Evolutionary conservation across 1,140 invertebrate species (phyloP).

Genomic region (Conus betulinus): DNA sequence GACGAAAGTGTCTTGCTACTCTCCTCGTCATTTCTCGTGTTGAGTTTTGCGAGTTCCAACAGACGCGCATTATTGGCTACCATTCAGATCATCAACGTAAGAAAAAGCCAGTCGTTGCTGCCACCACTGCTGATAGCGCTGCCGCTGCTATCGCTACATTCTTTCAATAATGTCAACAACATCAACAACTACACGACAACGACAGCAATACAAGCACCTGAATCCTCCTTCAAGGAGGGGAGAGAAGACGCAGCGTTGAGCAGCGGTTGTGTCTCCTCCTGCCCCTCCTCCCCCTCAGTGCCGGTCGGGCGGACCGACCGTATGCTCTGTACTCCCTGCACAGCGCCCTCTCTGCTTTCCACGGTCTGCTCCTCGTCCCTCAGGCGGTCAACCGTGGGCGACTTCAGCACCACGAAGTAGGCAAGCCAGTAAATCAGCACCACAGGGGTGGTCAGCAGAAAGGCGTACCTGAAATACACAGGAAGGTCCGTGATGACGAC

Average conservation of each 20-base stretch:
- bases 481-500: background rate
- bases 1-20: no score
- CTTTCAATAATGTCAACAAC: no score
- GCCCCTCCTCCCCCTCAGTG: background rate
- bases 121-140: no score
- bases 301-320: background rate
- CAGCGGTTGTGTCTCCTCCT: background rate
- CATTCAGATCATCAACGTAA: no score
- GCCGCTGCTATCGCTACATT: no score
- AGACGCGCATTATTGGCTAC: no score
- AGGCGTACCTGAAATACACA: constrained; percentile 59
- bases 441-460: constrained; percentile 63
- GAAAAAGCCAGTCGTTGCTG: no score
- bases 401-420: constrained; percentile 60
- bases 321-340: background rate
- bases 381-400: background rate
- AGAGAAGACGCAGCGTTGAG: background rate
- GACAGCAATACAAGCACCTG: background rate
- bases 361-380: background rate
- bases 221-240: background rate
- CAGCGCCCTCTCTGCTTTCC: background rate
- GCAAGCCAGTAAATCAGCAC: constrained; percentile 64
- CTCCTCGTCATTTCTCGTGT: no score
- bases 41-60: no score
- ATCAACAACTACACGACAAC: no score